These are phyloP conservation scores for Saxidomus purpurata DNA, from an alignment of 1,140 invertebrate species.

Conservation along the genomic window DNA sequence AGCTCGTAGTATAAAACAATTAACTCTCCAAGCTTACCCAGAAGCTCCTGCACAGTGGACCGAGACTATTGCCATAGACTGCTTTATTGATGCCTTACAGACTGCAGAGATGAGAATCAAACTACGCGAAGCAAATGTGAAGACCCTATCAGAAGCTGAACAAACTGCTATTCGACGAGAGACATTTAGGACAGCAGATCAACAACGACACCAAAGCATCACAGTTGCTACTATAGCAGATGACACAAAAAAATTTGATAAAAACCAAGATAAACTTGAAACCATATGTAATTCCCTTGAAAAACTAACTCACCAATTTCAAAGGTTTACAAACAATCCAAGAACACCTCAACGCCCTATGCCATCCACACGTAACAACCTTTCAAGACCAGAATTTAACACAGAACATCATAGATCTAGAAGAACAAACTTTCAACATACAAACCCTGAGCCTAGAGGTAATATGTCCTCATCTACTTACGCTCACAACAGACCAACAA, in stretches of 20 bases:
- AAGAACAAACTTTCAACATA: too few relatives aligned
- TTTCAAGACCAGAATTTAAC: too few relatives aligned
- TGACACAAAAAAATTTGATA: neutral
- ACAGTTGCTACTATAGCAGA: neutral
- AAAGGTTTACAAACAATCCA: too few relatives aligned
- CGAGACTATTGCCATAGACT: neutral
- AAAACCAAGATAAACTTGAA: too few relatives aligned
- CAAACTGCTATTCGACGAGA: neutral
- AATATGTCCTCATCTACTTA: neutral
- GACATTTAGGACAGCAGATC: neutral
- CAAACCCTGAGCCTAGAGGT: too few relatives aligned
- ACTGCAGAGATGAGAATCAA: constrained; percentile 1
- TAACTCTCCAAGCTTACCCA: neutral
- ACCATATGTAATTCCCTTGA: too few relatives aligned
- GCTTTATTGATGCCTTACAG: neutral
- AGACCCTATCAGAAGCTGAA: neutral
- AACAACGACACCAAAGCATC: neutral
- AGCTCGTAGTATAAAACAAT: neutral
- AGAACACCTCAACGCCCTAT: too few relatives aligned
- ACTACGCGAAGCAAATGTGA: neutral
- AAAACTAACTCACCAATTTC: too few relatives aligned
- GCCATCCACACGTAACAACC: too few relatives aligned
- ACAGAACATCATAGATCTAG: too few relatives aligned
- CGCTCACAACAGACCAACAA: neutral
- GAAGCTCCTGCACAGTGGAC: neutral